Conservation (phyloP, 2,113 vertebrate species). For the Aegithalos caudatus region DNA sequence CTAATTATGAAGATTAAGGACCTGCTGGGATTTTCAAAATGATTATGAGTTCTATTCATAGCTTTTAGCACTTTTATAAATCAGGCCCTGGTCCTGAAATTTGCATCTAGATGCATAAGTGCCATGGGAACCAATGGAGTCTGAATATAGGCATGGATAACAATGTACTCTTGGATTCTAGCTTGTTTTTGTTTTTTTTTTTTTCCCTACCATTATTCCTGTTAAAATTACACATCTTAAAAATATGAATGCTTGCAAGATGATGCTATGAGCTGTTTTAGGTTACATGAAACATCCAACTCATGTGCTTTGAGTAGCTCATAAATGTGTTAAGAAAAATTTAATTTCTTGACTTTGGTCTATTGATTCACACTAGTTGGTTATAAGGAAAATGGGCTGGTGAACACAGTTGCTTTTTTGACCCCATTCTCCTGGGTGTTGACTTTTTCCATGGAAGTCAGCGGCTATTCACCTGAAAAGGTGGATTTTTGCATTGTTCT, state of each 20-base stretch:
- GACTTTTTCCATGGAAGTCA: not conserved
- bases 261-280: not conserved
- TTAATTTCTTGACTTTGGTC: not conserved
- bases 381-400: not conserved
- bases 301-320: not conserved
- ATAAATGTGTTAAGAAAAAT: not conserved
- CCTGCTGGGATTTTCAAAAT: not conserved
- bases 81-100: not conserved
- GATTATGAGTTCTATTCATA: not conserved
- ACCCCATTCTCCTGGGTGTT: not conserved
- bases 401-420: not conserved
- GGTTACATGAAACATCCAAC: not conserved
- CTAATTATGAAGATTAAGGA: not conserved
- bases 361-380: not conserved
- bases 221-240: not conserved
- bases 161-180: not conserved
- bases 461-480: not conserved
- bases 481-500: constrained; percentile 19
- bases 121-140: not conserved
- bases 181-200: no score
- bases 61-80: not conserved
- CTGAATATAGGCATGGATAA: not conserved
- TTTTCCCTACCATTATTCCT: not conserved
- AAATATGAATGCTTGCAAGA: not conserved
- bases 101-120: not conserved